Evolutionary conservation across 2,888 invertebrate species (phyloP), one percentile per base, ranked within the genome.

Genomic region (Odontocolon sp.): DNA sequence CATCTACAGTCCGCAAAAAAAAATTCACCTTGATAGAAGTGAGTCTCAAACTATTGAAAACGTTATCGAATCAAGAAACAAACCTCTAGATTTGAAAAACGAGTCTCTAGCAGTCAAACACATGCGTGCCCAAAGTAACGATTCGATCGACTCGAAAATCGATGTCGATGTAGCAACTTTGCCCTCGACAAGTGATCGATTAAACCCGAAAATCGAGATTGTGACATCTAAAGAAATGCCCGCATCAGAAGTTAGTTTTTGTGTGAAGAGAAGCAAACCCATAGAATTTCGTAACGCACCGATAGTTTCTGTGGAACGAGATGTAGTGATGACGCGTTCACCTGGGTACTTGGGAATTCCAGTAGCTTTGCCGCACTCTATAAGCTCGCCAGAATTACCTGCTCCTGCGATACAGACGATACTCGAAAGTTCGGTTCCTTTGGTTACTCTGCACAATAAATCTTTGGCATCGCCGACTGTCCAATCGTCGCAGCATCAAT

Each of bases 331-430:
- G 5, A 54, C 70, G n/a, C 21, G 73, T 64, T 45, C 81, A 14
- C 66, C 80, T 11, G 75, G 74, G 56, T 75, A 69, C 28, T 72
- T 84, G 18, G 84, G 84, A 50, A 83, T 83, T 31, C 85, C 87
- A 2, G 74, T 83, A 38, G 68, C 73, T 4, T 79, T 90, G 59
- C 83, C 87, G n/a, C 89, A 89, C 74, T 89, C 90, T 31, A 50
- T 87, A 38, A 90, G 90, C 78, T 90, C 90, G 23, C 90, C 90
- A 18, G 89, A 90, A 59, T 72, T 88, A 23, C 87, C 88, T 21
- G 79, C 85, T 26, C 84, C 86, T 3, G n/a, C 81, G 42, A 66
- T 82, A 70, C 81, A 84, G 31, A 64, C 79, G 45, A 73, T 75
- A 67, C 69, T 70, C 80, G 63, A 78, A 26, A 40, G 59, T n/a